phyloP scores from a whole-genome alignment of 2,113 vertebrate species.

The Pan troglodytes region NHGRI_mPanTro3-v2.1_pri NC_072410.2:111286501-111287000 shows the following conservation, averaged over 20 bases:
- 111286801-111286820: no score
- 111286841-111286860: background rate
- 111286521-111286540: rapidly evolving
- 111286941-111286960: background rate
- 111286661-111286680: background rate
- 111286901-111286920: background rate
- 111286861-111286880: background rate
- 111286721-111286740: no score
- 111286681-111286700: background rate
- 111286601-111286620: background rate
- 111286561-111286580: no score
- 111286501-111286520: rapidly evolving
- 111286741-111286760: background rate
- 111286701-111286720: background rate
- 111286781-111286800: no score
- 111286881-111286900: background rate
- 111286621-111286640: background rate
- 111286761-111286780: background rate
- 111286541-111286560: background rate
- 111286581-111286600: rapidly evolving
- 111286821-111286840: no score
- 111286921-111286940: background rate
- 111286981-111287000: background rate
- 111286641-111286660: background rate
- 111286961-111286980: background rate